A percentile compares a stretch with the other conserved stretches of the same genome.
Evolutionary conservation across 2,888 invertebrate genomes (phyloP).

Genomic region (Unio delphinus): DNA sequence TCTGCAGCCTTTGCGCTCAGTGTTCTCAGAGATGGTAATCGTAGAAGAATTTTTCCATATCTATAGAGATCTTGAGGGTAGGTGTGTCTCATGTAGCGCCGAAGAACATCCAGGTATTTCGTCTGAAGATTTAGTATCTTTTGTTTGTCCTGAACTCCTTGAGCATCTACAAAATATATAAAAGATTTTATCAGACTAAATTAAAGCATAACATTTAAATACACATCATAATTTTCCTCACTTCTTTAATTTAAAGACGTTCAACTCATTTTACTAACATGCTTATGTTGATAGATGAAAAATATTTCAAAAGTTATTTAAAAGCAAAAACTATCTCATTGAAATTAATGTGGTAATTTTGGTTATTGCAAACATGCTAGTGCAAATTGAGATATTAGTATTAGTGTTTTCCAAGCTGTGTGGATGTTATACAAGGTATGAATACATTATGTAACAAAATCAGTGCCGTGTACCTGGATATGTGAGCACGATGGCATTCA

Average conservation of each 20-base stretch:
- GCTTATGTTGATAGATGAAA: no score
- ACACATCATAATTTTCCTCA: background rate
- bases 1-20: slow-evolving; percentile 71
- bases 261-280: no score
- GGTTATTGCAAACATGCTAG: no score
- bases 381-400: no score
- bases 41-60: slow-evolving; percentile 67
- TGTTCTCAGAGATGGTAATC: slow-evolving; percentile 67
- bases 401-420: no score
- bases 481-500: slow-evolving; percentile 69
- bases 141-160: slow-evolving; percentile 63
- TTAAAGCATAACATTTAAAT: background rate
- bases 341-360: no score
- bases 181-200: background rate
- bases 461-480: slow-evolving; percentile 62
- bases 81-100: slow-evolving; percentile 58
- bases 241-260: background rate
- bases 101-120: slow-evolving; percentile 64
- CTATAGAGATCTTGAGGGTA: slow-evolving; percentile 61
- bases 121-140: slow-evolving; percentile 64
- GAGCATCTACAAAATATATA: slow-evolving; percentile 60
- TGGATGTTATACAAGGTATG: background rate
- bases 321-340: no score
- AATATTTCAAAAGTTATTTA: no score
- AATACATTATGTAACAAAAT: background rate